Evolutionary conservation across 2,113 vertebrate genomes (phyloP).

Genomic region (Jacana jacana): DNA sequence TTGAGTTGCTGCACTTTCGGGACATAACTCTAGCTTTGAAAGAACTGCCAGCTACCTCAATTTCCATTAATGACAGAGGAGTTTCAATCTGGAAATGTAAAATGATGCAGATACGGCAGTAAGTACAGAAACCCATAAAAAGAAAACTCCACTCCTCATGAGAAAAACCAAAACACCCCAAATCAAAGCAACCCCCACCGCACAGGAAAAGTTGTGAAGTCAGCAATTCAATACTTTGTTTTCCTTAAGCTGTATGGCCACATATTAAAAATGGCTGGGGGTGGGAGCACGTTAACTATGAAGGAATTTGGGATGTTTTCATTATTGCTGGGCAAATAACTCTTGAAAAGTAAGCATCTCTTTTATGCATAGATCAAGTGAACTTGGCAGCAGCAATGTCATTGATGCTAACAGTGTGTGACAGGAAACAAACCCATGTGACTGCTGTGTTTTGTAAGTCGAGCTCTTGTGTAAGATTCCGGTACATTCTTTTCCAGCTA

Average conservation of each 20-base stretch:
- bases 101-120: background rate
- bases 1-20: background rate
- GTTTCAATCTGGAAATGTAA: conserved; percentile 2
- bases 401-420: conserved; percentile 79
- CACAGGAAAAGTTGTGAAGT: background rate
- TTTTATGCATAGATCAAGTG: conserved; percentile 75
- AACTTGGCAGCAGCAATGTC: conserved; percentile 74
- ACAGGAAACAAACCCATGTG: conserved; percentile 78
- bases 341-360: conserved; percentile 71
- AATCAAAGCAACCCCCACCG: background rate
- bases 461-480: conserved; percentile 77
- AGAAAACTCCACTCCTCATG: background rate
- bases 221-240: conserved; percentile 32
- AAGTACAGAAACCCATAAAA: background rate
- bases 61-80: background rate
- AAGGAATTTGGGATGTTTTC: conserved; percentile 70
- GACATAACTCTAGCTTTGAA: background rate
- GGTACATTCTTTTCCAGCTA: conserved; percentile 73
- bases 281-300: background rate
- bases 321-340: conserved; percentile 70
- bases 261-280: conserved; percentile 26
- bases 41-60: background rate
- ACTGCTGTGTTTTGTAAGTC: conserved; percentile 75
- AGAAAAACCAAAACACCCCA: background rate
- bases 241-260: background rate